Base-by-base conservation (phyloP, 2,888 invertebrate species). In the Loripinus fragilis region DNA sequence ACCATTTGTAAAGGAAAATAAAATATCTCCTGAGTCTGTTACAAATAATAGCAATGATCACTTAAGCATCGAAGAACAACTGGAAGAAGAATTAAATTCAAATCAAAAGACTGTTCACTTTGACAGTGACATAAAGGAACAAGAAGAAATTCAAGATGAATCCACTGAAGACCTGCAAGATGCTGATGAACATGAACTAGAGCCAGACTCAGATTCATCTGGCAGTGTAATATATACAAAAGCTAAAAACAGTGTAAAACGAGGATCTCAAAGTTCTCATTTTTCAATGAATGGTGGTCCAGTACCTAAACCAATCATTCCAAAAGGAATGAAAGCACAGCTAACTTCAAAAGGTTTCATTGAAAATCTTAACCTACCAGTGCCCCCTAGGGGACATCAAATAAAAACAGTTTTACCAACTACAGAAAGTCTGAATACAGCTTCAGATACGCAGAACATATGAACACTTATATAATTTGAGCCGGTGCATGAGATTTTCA, bases 151-250 rank as follows among this genome's bases (percentile, higher is more conserved):
- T n/a, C n/a, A n/a, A n/a, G n/a, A n/a, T n/a, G n/a, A n/a, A n/a
- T n/a, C n/a, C n/a, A n/a, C n/a, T n/a, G n/a, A n/a, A n/a, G n/a
- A n/a, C n/a, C n/a, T n/a, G n/a, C 5, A 5, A 38, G 38, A 38
- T 38, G 38, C 38, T 38, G 38, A 38, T 38, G 7, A 8, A 8
- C 38, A 38, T 38, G n/a, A n/a, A n/a, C n/a, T n/a, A n/a, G n/a
- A n/a, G n/a, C n/a, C n/a, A n/a, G n/a, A n/a, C n/a, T 60, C 60
- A 3, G 60, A 60, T 33, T 60, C 60, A 10, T 60, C 60, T 30
- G 60, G 33, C 17, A 60, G 60, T 23, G 33, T 60, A 20, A 33
- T 33, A 10, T 60, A n/a, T 33, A 60, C 60, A 5, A 60, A 33
- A 17, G 2, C 8, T 5, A 60, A 60, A 20, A 5, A 17, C 2